Conservation (phyloP, 2,113 vertebrate genomes). For the Calcarius ornatus region DNA sequence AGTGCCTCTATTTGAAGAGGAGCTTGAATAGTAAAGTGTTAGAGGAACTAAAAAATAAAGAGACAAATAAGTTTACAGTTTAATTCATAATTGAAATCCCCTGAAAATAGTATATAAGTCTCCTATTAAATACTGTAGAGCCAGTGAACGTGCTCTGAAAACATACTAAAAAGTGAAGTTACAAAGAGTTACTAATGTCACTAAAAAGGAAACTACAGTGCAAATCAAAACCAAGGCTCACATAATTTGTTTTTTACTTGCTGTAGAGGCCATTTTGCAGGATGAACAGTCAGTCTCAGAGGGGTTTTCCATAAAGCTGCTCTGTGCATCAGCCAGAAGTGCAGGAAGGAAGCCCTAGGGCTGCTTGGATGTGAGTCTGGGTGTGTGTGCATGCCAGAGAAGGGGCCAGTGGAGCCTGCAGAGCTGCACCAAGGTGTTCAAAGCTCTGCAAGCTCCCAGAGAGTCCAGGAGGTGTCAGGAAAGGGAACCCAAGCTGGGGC, state of each 20-base stretch:
- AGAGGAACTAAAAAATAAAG: not conserved
- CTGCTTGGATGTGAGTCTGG: not conserved
- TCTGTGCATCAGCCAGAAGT: not conserved
- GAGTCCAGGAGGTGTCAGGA: not conserved
- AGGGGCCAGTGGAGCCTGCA: not conserved
- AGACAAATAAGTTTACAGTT: not conserved
- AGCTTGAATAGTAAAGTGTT: not conserved
- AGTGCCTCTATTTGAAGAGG: not conserved
- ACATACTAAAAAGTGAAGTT: not conserved
- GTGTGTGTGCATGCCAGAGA: too few species aligned
- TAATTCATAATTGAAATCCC: constrained; percentile 5
- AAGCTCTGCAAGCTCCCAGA: not conserved
- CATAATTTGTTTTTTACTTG: constrained; percentile 5
- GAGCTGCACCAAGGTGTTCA: not conserved
- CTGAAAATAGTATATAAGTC: not conserved
- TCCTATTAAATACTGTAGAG: not conserved
- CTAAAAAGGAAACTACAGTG: not conserved
- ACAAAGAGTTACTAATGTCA: not conserved
- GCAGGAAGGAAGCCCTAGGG: not conserved
- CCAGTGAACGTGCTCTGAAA: not conserved
- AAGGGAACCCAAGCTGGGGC: fast-evolving
- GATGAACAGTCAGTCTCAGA: not conserved
- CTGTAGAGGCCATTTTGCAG: not conserved
- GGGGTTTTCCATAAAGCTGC: not conserved
- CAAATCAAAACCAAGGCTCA: not conserved